A percentile compares a stretch with the other conserved stretches of the same genome.
phyloP scores from a whole-genome alignment of 1,140 invertebrate species.

The Globodera rostochiensis region DNA sequence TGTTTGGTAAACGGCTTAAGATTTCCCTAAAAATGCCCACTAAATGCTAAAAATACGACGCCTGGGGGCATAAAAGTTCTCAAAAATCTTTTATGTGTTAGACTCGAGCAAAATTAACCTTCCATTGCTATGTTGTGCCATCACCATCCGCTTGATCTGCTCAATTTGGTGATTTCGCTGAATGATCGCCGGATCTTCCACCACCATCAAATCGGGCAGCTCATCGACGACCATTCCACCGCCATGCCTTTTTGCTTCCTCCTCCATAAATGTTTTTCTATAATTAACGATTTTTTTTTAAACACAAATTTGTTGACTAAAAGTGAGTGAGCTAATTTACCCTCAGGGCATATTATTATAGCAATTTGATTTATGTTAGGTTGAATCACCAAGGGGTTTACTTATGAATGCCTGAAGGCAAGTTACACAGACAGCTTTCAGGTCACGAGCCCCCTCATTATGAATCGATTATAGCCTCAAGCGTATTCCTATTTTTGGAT shows the following conservation, averaged over 20 bases:
- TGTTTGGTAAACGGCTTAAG: not conserved
- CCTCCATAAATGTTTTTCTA: slow-evolving; percentile 36
- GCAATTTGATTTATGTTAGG: no score
- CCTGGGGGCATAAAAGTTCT: not conserved
- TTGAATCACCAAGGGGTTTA: no score
- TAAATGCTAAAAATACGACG: no score
- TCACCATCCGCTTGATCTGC: slow-evolving; percentile 36
- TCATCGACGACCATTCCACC: slow-evolving; percentile 1
- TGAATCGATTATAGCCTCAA: no score
- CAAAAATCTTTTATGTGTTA: not conserved
- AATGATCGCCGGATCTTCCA: slow-evolving; percentile 39
- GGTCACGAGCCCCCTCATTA: no score
- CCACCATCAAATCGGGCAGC: slow-evolving; percentile 32
- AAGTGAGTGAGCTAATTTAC: no score
- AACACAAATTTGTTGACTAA: not conserved
- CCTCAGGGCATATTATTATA: no score
- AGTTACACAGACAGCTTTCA: no score
- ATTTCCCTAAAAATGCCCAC: not conserved
- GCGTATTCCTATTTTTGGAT: no score
- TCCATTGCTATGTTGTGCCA: not conserved
- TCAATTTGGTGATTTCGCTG: slow-evolving; percentile 41
- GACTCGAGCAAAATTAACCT: not conserved
- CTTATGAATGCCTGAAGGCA: no score
- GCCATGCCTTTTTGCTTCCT: slow-evolving; percentile 24
- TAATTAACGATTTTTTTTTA: not conserved